Base-by-base conservation (phyloP, 92 coral and sea anemone genomes). In the Isaurus tuberculatus region DNA sequence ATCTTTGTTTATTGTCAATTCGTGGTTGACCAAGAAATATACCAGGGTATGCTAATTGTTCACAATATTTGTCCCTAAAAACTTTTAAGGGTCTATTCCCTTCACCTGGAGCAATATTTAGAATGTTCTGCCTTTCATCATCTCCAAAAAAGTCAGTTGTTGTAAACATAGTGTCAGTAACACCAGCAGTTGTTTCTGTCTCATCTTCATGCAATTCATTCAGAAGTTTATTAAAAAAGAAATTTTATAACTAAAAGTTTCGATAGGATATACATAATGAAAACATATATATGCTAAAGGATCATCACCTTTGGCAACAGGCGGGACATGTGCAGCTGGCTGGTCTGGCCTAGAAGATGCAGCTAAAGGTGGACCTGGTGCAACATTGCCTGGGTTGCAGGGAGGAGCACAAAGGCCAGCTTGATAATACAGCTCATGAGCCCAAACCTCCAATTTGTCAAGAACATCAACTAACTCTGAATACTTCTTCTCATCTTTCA, bases 401-500 rank as follows among this genome's bases (percentile, higher is more conserved):
- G 88, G 70, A 51, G 83, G 81, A 61, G 32, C 80, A 77, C 90
- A 90, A 3, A 81, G 73, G 64, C 88, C 93, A 81, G 92, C 90
- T 70, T 83, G 83, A 4, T 53, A 11, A 57, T 82, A 90, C 6
- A 86, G 66, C 6, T 86, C 88, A 22, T 79, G 92, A 22, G 65
- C 42, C 92, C 92, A 90, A 32, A 42, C 72, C 79, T 90, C 90
- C 36, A 86, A 70, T 51, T 90, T 90, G 73, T 90, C 93, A 46
- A 90, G 68, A 29, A 86, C 90, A 86, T 90, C 93, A 79, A 90
- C 90, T 23, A 86, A 57, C 40, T 90, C 90, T 2, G 93, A 63
- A 79, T 90, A 90, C 49, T 83, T 86, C 63, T 90, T 90, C 61
- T 90, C 93, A 75, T 90, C 90, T 79, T 90, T 90, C 77, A 86